Conservation (phyloP, 1,140 invertebrate species). For the Danaus melanippus region DNA sequence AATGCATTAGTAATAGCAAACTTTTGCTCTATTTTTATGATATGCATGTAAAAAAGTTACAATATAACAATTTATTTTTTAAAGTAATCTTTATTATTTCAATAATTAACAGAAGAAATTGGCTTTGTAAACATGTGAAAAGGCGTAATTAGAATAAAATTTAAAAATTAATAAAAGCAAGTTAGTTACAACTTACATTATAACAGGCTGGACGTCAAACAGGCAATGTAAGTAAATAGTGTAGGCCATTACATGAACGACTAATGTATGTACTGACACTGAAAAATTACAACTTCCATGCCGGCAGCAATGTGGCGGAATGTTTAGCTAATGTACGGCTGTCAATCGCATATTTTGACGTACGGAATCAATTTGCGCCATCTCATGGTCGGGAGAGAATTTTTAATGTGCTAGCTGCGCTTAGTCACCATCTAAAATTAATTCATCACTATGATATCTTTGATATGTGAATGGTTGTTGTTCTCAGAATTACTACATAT, state of each 20-base stretch:
- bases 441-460: slow-evolving; percentile 37
- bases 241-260: slow-evolving; percentile 52
- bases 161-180: no score
- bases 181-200: no score
- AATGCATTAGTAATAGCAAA: no score
- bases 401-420: slow-evolving; percentile 32
- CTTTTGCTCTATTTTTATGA: no score
- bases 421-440: slow-evolving; percentile 51
- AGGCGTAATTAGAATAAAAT: no score
- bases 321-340: slow-evolving; percentile 62
- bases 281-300: slow-evolving; percentile 57
- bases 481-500: no score
- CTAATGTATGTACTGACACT: slow-evolving; percentile 56
- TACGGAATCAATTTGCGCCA: slow-evolving; percentile 53
- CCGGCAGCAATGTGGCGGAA: slow-evolving; percentile 33
- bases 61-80: no score
- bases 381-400: slow-evolving; percentile 29
- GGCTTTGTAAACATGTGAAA: no score
- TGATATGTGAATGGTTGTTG: slow-evolving; percentile 40
- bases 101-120: no score
- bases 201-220: no score
- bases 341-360: slow-evolving; percentile 63
- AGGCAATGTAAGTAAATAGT: slow-evolving; percentile 6
- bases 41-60: no score
- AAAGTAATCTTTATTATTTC: no score